These are phyloP conservation scores for Karalla daura DNA, from an alignment of 2,797 vertebrate species.

Conservation along the genomic window DNA sequence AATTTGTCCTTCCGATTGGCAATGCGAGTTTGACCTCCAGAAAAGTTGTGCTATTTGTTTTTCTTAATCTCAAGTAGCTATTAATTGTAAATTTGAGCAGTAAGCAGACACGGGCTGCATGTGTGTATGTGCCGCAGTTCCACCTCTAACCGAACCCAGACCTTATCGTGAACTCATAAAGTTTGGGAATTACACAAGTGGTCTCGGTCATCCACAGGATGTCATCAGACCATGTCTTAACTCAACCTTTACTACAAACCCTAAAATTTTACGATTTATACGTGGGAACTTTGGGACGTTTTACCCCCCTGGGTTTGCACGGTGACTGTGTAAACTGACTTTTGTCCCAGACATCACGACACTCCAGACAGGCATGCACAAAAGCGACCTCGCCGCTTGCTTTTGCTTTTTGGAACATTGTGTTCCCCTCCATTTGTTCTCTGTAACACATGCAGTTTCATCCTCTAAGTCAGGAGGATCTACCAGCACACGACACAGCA, in stretches of 20 bases:
- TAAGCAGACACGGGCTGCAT: neutral
- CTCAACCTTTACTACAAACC: neutral
- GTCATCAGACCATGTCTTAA: neutral
- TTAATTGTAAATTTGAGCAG: neutral
- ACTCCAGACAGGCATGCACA: neutral
- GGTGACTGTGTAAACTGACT: neutral
- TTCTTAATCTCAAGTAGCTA: neutral
- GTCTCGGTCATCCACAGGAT: neutral
- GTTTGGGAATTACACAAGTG: neutral
- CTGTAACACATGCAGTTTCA: slow-evolving; percentile 10
- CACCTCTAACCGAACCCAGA: neutral
- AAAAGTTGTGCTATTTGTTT: neutral
- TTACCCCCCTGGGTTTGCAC: neutral
- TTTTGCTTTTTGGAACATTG: slow-evolving; percentile 36
- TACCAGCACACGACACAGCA: slow-evolving; percentile 5
- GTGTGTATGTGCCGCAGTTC: neutral
- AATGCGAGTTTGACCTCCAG: neutral
- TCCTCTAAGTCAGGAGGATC: slow-evolving; percentile 24
- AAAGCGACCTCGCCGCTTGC: neutral
- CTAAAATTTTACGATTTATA: neutral
- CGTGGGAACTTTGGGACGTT: neutral
- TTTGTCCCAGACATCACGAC: neutral
- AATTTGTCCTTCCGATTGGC: too few relatives aligned
- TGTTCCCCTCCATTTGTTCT: slow-evolving; percentile 34
- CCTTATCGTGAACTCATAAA: neutral